Evolutionary conservation across 1,140 invertebrate species (phyloP), one percentile per base, ranked within the genome.

Genomic region (Capitella teleta): DNA sequence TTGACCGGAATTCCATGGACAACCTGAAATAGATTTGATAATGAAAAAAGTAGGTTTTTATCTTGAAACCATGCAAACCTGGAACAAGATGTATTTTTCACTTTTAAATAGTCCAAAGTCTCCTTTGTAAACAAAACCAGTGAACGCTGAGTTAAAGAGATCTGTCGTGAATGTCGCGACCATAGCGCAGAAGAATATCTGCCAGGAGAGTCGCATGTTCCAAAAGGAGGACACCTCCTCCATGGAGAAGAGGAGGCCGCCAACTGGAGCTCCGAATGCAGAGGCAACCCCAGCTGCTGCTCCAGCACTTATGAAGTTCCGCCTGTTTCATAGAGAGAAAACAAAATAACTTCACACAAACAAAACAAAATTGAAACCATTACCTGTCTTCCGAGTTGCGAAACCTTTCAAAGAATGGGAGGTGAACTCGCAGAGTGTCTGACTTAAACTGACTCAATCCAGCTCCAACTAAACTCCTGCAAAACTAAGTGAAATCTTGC

Each of bases 241-340:
- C 53, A 98, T 78, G 61, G 87, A 89, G 70, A 99, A 98, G 26
- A 99, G 70, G 41, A 98, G 88, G 21, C 96, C 96, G 57, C 92
- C 89, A 57, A 97, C 90, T 41, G 94, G 93, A 41, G 93, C 87
- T 24, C 92, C 93, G 72, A 98, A 98, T 50, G 94, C 94, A 30
- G 92, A 91, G 1, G 91, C 84, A 21, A 71, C 93, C 3, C 95
- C 95, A 10, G 91, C 89, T 0, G 94, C 93, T 1, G 93, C 94
- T 19, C 95, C 95, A 1, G 90, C 92, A 34, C 89, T 84, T 0
- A 99, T 93, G 76, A 99, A 99, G 73, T 99, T 96, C 42, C 96
- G 74, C 72, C 98, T 98, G 67, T 96, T 40, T 1, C 21, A 6
- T 40, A 14, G 25, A 40, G 21, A 12, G 5, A 18, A 5, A 38